Conservation (phyloP, 2,113 vertebrate species). For the Ameiurus melas region DNA sequence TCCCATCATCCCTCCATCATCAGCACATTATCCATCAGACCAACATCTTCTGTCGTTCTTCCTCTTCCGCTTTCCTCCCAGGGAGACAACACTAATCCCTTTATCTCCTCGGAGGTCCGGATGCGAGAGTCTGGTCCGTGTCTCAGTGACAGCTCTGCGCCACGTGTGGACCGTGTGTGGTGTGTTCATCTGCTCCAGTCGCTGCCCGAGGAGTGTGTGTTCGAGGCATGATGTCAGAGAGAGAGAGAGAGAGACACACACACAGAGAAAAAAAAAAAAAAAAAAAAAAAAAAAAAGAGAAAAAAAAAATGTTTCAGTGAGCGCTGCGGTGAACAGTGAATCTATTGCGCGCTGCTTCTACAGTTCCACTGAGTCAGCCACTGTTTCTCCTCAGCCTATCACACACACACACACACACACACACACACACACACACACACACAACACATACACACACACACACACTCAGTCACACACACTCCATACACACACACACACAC, state of each 20-base stretch:
- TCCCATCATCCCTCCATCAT: not conserved
- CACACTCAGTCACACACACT: too few species aligned
- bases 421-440: conserved; percentile 37
- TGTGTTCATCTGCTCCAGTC: conserved; percentile 26
- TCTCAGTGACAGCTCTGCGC: not conserved
- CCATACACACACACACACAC: conserved; percentile 43
- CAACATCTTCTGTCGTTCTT: not conserved
- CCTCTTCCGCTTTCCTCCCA: not conserved
- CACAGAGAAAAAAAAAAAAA: too few species aligned
- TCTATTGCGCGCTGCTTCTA: conserved; percentile 75
- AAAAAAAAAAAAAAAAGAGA: too few species aligned
- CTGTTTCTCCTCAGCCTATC: conserved; percentile 56
- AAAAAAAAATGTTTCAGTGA: not conserved
- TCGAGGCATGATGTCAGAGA: conserved; percentile 23
- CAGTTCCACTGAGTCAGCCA: conserved; percentile 67
- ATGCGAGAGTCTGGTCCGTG: not conserved
- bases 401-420: conserved; percentile 48
- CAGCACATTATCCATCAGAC: not conserved
- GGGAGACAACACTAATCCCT: not conserved
- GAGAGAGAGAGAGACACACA: conserved; percentile 15
- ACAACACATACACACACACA: conserved; percentile 39
- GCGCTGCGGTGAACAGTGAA: conserved; percentile 58
- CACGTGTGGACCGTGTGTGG: conserved; percentile 8
- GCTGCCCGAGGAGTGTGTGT: conserved; percentile 13
- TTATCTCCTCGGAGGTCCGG: not conserved